A percentile compares a stretch with the other conserved stretches of the same genome.
These are phyloP conservation scores for Cryptophagus acutangulus DNA, from an alignment of 2,888 invertebrate genomes.

Conservation along the genomic window DNA sequence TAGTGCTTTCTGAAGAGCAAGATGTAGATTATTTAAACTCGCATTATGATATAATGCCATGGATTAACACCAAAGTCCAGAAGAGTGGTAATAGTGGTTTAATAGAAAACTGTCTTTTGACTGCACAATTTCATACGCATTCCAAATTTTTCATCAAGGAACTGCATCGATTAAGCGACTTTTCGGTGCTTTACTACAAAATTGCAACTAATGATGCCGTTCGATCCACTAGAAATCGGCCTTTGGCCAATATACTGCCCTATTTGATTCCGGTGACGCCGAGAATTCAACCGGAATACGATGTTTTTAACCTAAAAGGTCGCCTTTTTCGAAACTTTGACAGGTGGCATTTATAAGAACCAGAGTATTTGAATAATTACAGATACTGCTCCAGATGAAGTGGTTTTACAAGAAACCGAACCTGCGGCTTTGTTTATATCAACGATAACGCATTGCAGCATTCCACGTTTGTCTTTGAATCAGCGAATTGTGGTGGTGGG, in stretches of 20 bases:
- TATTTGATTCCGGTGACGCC: slow-evolving; percentile 36
- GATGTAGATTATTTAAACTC: slow-evolving; percentile 40
- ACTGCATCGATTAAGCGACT: slow-evolving; percentile 53
- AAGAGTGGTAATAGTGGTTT: slow-evolving; percentile 42
- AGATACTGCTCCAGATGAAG: too few species aligned
- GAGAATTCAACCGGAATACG: slow-evolving; percentile 28
- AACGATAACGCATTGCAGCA: slow-evolving; percentile 51
- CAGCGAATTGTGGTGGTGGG: slow-evolving; percentile 62
- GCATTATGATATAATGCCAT: slow-evolving; percentile 45
- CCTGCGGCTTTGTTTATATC: slow-evolving; percentile 52
- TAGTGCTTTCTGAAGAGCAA: slow-evolving; percentile 37
- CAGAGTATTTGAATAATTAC: not conserved
- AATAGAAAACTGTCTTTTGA: slow-evolving; percentile 51
- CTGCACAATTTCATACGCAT: slow-evolving; percentile 57
- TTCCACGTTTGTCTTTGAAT: slow-evolving; percentile 53
- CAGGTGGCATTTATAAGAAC: too few species aligned
- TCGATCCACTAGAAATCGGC: slow-evolving; percentile 21
- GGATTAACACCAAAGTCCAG: slow-evolving; percentile 37
- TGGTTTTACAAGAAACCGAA: slow-evolving; percentile 19
- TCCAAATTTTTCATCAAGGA: slow-evolving; percentile 59
- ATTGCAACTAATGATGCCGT: slow-evolving; percentile 47
- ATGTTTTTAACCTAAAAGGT: slow-evolving; percentile 6
- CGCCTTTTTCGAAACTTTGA: slow-evolving; percentile 10
- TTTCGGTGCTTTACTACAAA: slow-evolving; percentile 54
- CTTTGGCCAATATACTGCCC: slow-evolving; percentile 31